Evolutionary conservation across 2,113 vertebrate species (phyloP).

Genomic region (Cyrtonyx montezumae): DNA sequence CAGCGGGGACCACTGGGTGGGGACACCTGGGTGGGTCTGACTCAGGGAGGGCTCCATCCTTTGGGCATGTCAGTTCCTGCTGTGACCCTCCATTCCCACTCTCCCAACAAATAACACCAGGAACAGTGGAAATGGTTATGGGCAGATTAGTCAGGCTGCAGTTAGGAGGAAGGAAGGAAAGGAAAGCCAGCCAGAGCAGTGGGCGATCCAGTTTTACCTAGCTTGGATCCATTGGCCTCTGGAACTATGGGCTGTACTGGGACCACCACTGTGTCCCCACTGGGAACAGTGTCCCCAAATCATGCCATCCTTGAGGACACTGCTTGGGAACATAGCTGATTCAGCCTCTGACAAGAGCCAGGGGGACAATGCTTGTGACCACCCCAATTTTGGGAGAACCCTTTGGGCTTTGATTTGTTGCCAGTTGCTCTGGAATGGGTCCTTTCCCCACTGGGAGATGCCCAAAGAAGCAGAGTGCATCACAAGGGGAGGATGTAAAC

Average conservation of each 20-base stretch:
- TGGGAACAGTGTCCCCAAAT: accelerated
- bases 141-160: constrained; percentile 68
- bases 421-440: neutral
- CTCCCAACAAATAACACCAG: neutral
- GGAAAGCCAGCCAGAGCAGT: constrained; percentile 68
- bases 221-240: constrained; percentile 46
- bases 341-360: neutral
- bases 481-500: neutral
- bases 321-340: neutral
- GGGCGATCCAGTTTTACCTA: constrained; percentile 44
- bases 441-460: neutral
- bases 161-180: constrained; percentile 50
- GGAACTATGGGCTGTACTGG: neutral
- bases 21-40: neutral
- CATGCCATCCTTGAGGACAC: accelerated
- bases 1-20: neutral
- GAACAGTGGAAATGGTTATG: constrained; percentile 11
- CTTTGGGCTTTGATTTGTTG: neutral
- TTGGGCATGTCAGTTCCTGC: accelerated
- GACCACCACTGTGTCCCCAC: neutral
- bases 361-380: neutral
- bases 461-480: neutral
- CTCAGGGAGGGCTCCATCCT: neutral
- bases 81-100: neutral
- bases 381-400: neutral